Percentiles rank a stretch among this genome's conserved stretches.
Evolutionary conservation across 2,797 vertebrate species (phyloP).

Genomic region (Rallus crepitans): DNA sequence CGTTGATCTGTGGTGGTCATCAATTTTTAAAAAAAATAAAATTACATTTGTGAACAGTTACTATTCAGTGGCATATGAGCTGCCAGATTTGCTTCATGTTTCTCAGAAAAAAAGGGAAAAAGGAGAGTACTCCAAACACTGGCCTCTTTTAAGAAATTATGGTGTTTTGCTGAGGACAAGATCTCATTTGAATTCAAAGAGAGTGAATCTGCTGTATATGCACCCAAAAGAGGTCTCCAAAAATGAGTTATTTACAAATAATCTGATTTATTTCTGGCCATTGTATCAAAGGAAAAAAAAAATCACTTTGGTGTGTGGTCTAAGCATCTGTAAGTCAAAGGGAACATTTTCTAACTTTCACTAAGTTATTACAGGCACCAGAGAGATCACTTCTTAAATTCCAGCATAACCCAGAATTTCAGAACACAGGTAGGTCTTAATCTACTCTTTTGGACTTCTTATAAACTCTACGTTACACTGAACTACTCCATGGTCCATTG

Average conservation of each 20-base stretch:
- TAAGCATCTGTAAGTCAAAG: neutral
- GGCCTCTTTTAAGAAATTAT: neutral
- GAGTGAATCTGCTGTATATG: neutral
- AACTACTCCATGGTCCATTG: neutral
- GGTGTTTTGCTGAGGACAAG: neutral
- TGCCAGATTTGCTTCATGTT: slow-evolving; percentile 22
- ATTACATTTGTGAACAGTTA: slow-evolving; percentile 36
- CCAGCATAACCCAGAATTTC: neutral
- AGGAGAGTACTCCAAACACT: neutral
- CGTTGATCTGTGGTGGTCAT: slow-evolving; percentile 40
- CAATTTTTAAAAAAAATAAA: slow-evolving; percentile 10
- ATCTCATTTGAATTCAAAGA: neutral
- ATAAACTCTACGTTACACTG: neutral
- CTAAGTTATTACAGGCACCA: neutral
- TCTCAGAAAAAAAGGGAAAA: slow-evolving; percentile 7
- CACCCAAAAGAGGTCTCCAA: neutral
- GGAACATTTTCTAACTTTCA: neutral
- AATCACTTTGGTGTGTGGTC: neutral
- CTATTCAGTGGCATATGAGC: slow-evolving; percentile 37
- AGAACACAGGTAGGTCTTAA: neutral
- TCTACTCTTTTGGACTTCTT: neutral
- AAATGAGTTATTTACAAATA: neutral
- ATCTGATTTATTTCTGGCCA: neutral
- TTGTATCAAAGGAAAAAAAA: neutral
- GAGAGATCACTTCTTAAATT: neutral